Evolutionary conservation across 1,140 invertebrate genomes (phyloP).

Genomic region (Eriocheir sinensis): DNA sequence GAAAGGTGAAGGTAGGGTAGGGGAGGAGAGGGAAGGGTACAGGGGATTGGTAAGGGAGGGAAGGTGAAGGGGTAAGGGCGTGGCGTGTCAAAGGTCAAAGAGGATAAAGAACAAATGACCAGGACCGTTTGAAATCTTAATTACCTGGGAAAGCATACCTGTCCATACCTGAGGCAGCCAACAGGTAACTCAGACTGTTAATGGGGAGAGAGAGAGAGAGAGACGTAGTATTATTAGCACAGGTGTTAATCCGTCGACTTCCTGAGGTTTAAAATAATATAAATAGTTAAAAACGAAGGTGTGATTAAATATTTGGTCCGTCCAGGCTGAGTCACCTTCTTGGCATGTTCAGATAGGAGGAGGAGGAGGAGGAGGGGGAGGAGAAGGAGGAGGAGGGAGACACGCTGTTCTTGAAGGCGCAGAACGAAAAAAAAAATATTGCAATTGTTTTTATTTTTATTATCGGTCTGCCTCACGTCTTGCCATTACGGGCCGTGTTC

Average conservation of each 20-base stretch:
- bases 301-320: no score
- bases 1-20: background rate
- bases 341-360: background rate
- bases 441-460: slow-evolving; percentile 16
- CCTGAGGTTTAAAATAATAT: no score
- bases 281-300: no score
- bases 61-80: background rate
- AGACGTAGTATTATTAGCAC: no score
- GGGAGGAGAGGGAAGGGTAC: background rate
- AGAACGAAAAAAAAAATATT: background rate
- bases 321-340: no score
- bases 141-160: background rate
- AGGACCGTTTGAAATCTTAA: background rate
- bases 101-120: background rate
- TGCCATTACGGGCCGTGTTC: background rate
- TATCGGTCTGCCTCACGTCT: background rate
- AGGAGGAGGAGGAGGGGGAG: background rate
- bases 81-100: background rate
- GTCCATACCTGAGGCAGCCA: background rate
- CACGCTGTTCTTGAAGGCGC: background rate
- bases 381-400: background rate
- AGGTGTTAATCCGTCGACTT: no score
- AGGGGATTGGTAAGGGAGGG: background rate
- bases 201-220: no score
- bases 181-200: background rate